Conservation (phyloP, 2,888 invertebrate species). For the Liodrosophila aerea region DNA sequence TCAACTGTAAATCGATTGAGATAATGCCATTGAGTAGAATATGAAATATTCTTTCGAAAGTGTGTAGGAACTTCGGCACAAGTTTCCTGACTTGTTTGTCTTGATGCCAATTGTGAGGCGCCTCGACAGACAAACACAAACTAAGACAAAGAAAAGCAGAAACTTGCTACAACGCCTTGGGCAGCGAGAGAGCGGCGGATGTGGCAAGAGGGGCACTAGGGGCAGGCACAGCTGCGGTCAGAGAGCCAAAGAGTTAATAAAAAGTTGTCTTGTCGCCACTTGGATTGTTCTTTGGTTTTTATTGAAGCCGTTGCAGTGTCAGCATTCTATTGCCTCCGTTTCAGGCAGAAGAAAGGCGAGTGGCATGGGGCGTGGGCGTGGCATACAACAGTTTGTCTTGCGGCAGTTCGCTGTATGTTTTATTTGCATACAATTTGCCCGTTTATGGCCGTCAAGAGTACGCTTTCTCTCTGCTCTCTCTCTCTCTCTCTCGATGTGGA, state of each 20-base stretch:
- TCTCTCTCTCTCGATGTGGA: slow-evolving; percentile 3
- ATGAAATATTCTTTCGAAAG: too few relatives aligned
- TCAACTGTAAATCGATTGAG: too few relatives aligned
- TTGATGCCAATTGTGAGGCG: slow-evolving; percentile 19
- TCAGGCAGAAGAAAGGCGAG: not conserved
- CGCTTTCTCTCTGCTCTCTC: not conserved
- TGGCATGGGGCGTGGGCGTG: slow-evolving; percentile 9
- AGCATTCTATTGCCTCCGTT: slow-evolving; percentile 50
- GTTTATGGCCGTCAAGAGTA: slow-evolving; percentile 57
- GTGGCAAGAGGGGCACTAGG: not conserved
- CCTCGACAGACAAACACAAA: not conserved
- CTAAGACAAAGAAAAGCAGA: slow-evolving; percentile 28
- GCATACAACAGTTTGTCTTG: slow-evolving; percentile 39
- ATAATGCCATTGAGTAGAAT: too few relatives aligned
- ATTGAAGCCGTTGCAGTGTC: slow-evolving; percentile 48
- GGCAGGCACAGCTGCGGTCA: slow-evolving; percentile 44
- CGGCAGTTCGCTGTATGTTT: slow-evolving; percentile 46
- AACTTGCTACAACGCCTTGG: slow-evolving; percentile 18
- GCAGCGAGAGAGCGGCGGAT: not conserved
- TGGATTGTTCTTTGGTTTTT: slow-evolving; percentile 29
- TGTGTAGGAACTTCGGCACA: too few relatives aligned
- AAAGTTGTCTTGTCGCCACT: slow-evolving; percentile 56
- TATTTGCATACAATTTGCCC: slow-evolving; percentile 74
- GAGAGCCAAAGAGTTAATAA: slow-evolving; percentile 71
- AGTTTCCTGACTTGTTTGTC: not conserved